Conservation (phyloP, 2,888 invertebrate genomes). For the Macrophya alboannulata region DNA sequence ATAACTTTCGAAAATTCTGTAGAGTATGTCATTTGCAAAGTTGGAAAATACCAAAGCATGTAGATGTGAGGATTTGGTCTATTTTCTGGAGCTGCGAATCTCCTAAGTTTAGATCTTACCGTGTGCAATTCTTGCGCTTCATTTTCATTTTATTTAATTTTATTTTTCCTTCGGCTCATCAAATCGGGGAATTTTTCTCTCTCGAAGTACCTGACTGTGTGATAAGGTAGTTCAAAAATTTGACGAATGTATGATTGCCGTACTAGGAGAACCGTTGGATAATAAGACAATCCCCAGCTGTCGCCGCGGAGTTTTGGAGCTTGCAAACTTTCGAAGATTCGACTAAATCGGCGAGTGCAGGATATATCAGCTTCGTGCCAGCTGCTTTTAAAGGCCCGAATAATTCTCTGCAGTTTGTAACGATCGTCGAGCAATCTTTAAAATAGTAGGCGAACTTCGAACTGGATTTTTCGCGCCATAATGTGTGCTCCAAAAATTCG, state of each 20-base stretch:
- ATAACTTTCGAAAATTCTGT: neutral
- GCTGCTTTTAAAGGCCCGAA: constrained; percentile 46
- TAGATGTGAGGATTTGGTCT: neutral
- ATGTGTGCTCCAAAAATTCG: neutral
- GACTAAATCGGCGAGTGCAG: constrained; percentile 22
- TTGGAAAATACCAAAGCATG: neutral
- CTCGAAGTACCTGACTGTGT: neutral
- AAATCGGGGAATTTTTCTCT: neutral
- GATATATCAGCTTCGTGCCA: constrained; percentile 38
- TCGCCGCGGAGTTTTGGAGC: constrained; percentile 44
- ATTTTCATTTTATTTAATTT: neutral
- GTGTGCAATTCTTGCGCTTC: too few relatives aligned
- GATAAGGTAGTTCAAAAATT: neutral
- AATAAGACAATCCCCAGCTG: constrained; percentile 39
- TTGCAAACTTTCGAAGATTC: constrained; percentile 44
- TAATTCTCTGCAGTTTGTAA: constrained; percentile 39
- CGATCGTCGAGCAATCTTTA: neutral
- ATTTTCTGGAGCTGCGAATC: neutral
- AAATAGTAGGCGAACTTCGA: neutral
- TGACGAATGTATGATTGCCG: constrained; percentile 7
- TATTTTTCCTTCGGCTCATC: neutral
- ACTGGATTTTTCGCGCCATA: neutral
- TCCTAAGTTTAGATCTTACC: neutral
- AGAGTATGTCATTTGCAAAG: neutral
- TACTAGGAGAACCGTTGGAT: neutral